These are phyloP conservation scores for Gryon sp. DNA, from an alignment of 1,140 invertebrate genomes.

Conservation along the genomic window DNA sequence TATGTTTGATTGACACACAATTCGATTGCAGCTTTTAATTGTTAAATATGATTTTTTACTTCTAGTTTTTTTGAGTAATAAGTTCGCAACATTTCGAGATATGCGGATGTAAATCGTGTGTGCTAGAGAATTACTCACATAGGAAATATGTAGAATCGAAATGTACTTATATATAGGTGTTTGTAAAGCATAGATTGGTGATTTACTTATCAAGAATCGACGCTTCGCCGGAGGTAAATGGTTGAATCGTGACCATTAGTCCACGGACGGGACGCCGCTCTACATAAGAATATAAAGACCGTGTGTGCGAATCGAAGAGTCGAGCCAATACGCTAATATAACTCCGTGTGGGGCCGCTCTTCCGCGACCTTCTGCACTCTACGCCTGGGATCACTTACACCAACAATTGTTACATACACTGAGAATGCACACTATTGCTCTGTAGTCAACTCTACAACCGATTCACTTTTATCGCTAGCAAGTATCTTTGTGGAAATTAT, in stretches of 20 bases:
- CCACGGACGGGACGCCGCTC: constrained; percentile 64
- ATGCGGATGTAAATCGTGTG: background rate
- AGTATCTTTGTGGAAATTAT: constrained; percentile 24
- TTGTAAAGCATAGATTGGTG: constrained; percentile 77
- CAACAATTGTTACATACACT: constrained; percentile 45
- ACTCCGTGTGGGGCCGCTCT: constrained; percentile 70
- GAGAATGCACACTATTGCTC: constrained; percentile 22
- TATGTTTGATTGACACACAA: too few species aligned
- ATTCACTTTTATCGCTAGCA: constrained; percentile 23
- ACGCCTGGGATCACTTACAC: constrained; percentile 33
- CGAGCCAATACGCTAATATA: constrained; percentile 68
- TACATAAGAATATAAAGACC: constrained; percentile 54
- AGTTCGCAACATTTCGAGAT: constrained; percentile 34
- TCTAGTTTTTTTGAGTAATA: too few species aligned
- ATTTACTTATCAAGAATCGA: constrained; percentile 80
- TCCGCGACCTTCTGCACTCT: constrained; percentile 51
- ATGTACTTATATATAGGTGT: constrained; percentile 49
- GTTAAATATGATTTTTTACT: too few species aligned
- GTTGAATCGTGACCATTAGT: constrained; percentile 80
- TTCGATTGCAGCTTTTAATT: too few species aligned
- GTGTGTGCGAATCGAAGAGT: constrained; percentile 66
- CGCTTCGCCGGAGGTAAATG: constrained; percentile 79
- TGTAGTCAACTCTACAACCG: constrained; percentile 19
- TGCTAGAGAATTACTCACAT: constrained; percentile 36
- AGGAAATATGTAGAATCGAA: constrained; percentile 48